These are phyloP conservation scores for Heliconius melpomene DNA, from an alignment of 1,140 invertebrate species.

Conservation along the genomic window DNA sequence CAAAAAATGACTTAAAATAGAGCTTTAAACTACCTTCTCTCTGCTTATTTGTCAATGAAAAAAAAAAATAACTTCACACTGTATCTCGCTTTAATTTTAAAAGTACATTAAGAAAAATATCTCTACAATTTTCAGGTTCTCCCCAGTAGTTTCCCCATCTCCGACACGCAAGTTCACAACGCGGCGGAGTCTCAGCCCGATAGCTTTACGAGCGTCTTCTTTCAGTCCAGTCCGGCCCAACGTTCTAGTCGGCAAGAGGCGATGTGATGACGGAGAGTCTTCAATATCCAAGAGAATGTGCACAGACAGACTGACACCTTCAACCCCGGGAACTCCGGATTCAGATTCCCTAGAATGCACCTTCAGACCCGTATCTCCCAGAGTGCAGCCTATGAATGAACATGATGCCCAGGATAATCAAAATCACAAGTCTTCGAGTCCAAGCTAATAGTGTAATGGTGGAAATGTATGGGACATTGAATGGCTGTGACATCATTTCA, in stretches of 20 bases:
- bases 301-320: constrained; percentile 62
- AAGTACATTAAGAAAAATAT: too few species aligned
- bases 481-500: constrained; percentile 1
- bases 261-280: constrained; percentile 87
- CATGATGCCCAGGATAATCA: constrained; percentile 45
- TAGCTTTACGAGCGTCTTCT: constrained; percentile 88
- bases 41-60: too few species aligned
- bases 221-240: constrained; percentile 88
- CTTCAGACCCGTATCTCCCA: constrained; percentile 68
- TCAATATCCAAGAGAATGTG: constrained; percentile 69
- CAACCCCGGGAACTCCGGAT: constrained; percentile 67
- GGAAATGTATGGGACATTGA: neutral
- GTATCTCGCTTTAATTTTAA: too few species aligned
- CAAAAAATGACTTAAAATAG: too few species aligned
- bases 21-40: too few species aligned
- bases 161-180: constrained; percentile 91
- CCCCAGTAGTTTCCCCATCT: constrained; percentile 87
- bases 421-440: constrained; percentile 56
- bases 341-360: constrained; percentile 69
- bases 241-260: constrained; percentile 87
- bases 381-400: constrained; percentile 56
- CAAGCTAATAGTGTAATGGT: constrained; percentile 61
- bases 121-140: constrained; percentile 62
- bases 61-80: too few species aligned
- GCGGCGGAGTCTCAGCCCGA: constrained; percentile 91